Conservation (phyloP, 2,113 vertebrate genomes). For the Tylochromis polylepis region DNA sequence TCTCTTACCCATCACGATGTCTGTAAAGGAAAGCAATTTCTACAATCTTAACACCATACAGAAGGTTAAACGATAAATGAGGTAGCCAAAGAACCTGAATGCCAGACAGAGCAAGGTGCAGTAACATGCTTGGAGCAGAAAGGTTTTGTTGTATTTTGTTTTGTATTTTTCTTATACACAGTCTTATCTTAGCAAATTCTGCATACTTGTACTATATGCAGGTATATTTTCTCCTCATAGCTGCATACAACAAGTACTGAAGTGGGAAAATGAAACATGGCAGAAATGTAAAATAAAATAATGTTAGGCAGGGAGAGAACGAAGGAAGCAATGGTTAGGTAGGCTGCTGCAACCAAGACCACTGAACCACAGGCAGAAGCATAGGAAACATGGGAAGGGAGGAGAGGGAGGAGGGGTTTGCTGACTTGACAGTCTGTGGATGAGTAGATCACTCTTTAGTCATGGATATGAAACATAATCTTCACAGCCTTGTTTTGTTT, state of each 20-base stretch:
- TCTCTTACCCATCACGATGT: slow-evolving; percentile 60
- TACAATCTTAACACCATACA: slow-evolving; percentile 52
- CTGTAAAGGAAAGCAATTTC: slow-evolving; percentile 64
- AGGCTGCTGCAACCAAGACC: neutral
- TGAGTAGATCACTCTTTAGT: neutral
- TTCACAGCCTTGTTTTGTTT: slow-evolving; percentile 3
- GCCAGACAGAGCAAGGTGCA: neutral
- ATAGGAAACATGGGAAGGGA: neutral
- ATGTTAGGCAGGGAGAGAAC: neutral
- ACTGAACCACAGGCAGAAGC: slow-evolving; percentile 1
- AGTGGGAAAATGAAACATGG: neutral
- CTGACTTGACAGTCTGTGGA: slow-evolving; percentile 25
- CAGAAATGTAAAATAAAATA: neutral
- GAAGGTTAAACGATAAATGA: slow-evolving; percentile 11
- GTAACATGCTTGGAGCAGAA: slow-evolving; percentile 36
- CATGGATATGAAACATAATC: slow-evolving; percentile 4
- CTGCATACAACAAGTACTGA: slow-evolving; percentile 29
- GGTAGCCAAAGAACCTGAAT: neutral
- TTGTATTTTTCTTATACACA: neutral
- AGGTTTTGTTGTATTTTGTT: neutral
- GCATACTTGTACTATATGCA: neutral
- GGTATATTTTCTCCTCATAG: slow-evolving; percentile 17
- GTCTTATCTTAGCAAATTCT: neutral
- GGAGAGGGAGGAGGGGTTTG: neutral
- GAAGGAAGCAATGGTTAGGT: neutral